Evolutionary conservation across 2,113 vertebrate genomes (phyloP), one percentile per base, ranked within the genome.

Genomic region (Petroica traversi): DNA sequence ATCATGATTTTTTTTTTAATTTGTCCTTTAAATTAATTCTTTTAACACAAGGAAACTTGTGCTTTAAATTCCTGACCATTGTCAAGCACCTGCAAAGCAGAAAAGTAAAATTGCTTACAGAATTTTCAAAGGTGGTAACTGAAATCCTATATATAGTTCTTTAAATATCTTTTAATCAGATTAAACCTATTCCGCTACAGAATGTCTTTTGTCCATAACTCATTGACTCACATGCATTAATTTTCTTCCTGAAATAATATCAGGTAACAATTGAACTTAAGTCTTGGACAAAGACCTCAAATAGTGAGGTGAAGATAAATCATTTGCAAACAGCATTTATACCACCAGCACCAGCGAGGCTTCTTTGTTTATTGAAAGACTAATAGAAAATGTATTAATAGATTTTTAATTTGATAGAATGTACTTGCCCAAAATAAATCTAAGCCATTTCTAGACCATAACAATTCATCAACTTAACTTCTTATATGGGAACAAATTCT

Each of bases 381-480:
- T 78, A 52, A 64, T 55, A 66, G 24, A 78, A 96, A 93, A 85
- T 40, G 3, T 23, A 84, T 75, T 84, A 57, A 81, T 66, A 86
- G n/a, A 62, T n/a, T 86, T 89, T 81, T 77, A 77, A 93, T 91
- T 84, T 87, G 29, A 72, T 61, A 80, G 43, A 77, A 51, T 46
- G 5, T 31, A 59, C n/a, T 93, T 81, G 85, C 12, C 43, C 25
- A 51, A 78, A 88, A 88, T 85, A 88, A 90, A 88, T 88, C 75
- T 62, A 88, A 92, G 33, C n/a, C 25, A 77, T 81, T 93, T 80
- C 31, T 84, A 33, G 43, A 71, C 8, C 24, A 91, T 31, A 15
- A 84, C n/a, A 88, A 75, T 72, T 76, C 48, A 89, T 95, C 68
- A 91, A 66, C 43, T 69, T 96, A 80, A 85, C 41, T 91, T 71